Evolutionary conservation across 1,140 invertebrate genomes (phyloP).

Genomic region (Drosophila sp.): DNA sequence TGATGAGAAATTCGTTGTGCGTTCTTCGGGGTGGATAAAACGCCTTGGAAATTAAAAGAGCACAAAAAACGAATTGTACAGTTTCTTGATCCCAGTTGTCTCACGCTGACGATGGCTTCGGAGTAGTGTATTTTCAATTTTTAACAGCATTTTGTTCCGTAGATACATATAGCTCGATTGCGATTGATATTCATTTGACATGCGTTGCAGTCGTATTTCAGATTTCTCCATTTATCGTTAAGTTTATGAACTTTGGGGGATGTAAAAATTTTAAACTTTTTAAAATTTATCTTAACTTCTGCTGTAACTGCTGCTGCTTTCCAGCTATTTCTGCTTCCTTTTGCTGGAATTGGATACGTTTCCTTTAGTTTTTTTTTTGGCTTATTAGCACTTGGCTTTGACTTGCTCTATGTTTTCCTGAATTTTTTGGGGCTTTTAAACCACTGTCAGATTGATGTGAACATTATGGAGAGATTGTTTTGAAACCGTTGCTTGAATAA

Average conservation of each 20-base stretch:
- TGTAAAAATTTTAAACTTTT: slow-evolving; percentile 46
- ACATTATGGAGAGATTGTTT: slow-evolving; percentile 54
- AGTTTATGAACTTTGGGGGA: slow-evolving; percentile 30
- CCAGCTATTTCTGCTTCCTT: neutral
- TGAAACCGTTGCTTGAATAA: slow-evolving; percentile 23
- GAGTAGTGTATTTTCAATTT: slow-evolving; percentile 89
- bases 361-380: neutral
- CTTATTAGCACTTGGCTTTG: neutral
- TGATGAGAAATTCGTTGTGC: slow-evolving; percentile 68
- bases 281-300: slow-evolving; percentile 3
- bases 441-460: slow-evolving; percentile 70
- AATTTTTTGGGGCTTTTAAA: slow-evolving; percentile 42
- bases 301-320: neutral
- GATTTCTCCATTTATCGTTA: slow-evolving; percentile 84
- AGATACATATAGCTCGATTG: slow-evolving; percentile 83
- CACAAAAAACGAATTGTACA: slow-evolving; percentile 93
- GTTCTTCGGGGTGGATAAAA: slow-evolving; percentile 38
- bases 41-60: slow-evolving; percentile 88
- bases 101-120: slow-evolving; percentile 92
- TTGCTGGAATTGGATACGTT: neutral
- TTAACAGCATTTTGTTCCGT: slow-evolving; percentile 87
- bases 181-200: slow-evolving; percentile 80
- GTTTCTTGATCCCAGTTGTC: slow-evolving; percentile 92
- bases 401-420: neutral
- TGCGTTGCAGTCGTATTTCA: slow-evolving; percentile 76